These are phyloP conservation scores for Drosophila mimica DNA, from an alignment of 2,888 invertebrate species.

Conservation along the genomic window DNA sequence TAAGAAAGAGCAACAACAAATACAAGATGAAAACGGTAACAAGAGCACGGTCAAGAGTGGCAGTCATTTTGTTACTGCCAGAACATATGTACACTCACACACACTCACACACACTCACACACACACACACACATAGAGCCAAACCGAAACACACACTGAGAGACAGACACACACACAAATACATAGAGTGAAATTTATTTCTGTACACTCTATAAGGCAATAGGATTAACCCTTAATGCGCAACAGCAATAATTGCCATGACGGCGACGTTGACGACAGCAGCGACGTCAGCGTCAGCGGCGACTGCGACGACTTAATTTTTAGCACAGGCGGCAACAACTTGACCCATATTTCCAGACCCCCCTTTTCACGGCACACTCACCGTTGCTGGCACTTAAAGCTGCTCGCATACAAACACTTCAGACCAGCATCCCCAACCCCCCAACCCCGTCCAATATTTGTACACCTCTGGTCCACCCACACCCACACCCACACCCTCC, in stretches of 20 bases:
- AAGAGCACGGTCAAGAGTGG: slow-evolving; percentile 44
- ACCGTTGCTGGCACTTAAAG: slow-evolving; percentile 70
- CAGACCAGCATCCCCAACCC: slow-evolving; percentile 10
- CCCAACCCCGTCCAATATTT: slow-evolving; percentile 33
- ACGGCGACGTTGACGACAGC: slow-evolving; percentile 45
- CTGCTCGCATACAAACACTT: slow-evolving; percentile 63
- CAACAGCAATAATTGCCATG: slow-evolving; percentile 77
- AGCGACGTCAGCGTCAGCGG: slow-evolving; percentile 11
- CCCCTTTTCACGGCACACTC: slow-evolving; percentile 24
- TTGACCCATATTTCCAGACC: slow-evolving; percentile 77
- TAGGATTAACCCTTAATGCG: slow-evolving; percentile 79
- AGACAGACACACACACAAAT: slow-evolving; percentile 19
- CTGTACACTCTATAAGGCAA: slow-evolving; percentile 55
- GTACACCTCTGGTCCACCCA: slow-evolving; percentile 39
- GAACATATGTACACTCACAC: slow-evolving; percentile 34
- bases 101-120: background rate
- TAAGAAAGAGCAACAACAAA: slow-evolving; percentile 12
- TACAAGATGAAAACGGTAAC: slow-evolving; percentile 17
- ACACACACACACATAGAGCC: slow-evolving; percentile 16
- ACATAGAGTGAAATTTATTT: slow-evolving; percentile 41
- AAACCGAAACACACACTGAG: background rate
- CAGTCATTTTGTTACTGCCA: slow-evolving; percentile 33
- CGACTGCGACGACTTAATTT: slow-evolving; percentile 69
- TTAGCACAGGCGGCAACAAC: slow-evolving; percentile 79
- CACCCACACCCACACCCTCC: slow-evolving; percentile 6